phyloP scores from a whole-genome alignment of 2,113 vertebrate species.

The Calcarius ornatus region DNA sequence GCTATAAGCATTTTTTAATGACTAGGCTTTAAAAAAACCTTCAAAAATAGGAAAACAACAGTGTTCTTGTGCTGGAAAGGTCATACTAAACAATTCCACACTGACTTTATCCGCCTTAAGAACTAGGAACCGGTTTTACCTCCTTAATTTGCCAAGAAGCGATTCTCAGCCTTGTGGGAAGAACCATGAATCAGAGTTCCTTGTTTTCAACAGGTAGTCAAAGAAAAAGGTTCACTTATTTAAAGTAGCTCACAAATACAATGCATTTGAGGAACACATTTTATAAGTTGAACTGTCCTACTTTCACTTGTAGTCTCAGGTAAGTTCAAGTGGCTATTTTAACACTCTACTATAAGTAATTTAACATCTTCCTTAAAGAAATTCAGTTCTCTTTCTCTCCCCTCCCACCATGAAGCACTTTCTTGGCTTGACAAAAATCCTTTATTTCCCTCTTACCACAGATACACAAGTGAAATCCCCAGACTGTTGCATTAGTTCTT shows the following conservation, averaged over 20 bases:
- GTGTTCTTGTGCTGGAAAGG: conserved; percentile 61
- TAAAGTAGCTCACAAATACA: neutral
- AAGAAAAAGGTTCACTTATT: conserved; percentile 4
- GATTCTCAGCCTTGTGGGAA: conserved; percentile 44
- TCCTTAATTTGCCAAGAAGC: conserved; percentile 54
- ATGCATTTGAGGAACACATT: neutral
- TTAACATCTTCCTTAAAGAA: neutral
- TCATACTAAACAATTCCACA: conserved; percentile 64
- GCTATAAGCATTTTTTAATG: conserved; percentile 67
- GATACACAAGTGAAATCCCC: neutral
- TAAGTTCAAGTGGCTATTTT: neutral
- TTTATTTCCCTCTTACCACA: neutral
- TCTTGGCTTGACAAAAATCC: neutral
- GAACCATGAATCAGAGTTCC: conserved; percentile 39
- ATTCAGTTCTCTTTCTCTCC: neutral
- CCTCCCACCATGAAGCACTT: neutral
- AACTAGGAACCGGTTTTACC: conserved; percentile 59
- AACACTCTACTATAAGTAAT: neutral
- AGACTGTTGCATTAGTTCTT: conserved; percentile 45
- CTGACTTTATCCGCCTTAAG: conserved; percentile 44
- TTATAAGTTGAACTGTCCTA: neutral
- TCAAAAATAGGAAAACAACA: conserved; percentile 63
- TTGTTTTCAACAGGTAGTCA: conserved; percentile 41
- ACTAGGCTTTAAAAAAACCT: conserved; percentile 64
- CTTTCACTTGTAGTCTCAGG: neutral